phyloP scores from a whole-genome alignment of 2,797 vertebrate species.

The Lycodopsis pacificus region DNA sequence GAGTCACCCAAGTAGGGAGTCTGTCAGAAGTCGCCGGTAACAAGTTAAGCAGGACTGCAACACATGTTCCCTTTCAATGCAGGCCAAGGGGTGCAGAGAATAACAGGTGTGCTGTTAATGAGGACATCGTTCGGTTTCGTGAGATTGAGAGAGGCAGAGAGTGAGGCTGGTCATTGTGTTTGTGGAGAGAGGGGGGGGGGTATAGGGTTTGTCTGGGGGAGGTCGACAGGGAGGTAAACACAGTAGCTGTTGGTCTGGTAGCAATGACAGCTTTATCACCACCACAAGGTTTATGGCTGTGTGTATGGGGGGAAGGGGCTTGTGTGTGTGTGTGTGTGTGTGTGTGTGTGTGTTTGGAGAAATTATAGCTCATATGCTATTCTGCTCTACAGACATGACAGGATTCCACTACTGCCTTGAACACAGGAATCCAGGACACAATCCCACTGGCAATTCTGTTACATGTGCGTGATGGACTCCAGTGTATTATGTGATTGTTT shows the following conservation, averaged over 20 bases:
- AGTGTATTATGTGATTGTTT: background rate
- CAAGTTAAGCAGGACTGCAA: conserved; percentile 48
- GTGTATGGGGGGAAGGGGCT: conserved; percentile 27
- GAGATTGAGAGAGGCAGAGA: conserved; percentile 34
- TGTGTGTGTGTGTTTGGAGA: conserved; percentile 18
- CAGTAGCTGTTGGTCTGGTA: conserved; percentile 63
- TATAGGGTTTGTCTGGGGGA: conserved; percentile 51
- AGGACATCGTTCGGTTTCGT: conserved; percentile 51
- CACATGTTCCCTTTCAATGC: conserved; percentile 52
- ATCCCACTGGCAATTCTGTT: background rate
- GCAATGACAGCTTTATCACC: conserved; percentile 74
- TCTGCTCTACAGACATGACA: conserved; percentile 27
- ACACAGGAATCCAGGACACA: conserved; percentile 14
- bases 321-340: conserved; percentile 15
- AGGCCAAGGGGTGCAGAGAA: conserved; percentile 62
- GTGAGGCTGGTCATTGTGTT: conserved; percentile 19
- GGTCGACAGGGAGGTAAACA: conserved; percentile 62
- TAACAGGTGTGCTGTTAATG: conserved; percentile 73
- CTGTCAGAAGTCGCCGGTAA: conserved; percentile 45
- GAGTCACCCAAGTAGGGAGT: conserved; percentile 52
- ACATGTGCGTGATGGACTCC: background rate
- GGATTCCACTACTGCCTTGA: conserved; percentile 19
- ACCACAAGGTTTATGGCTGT: conserved; percentile 56
- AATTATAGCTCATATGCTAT: conserved; percentile 35
- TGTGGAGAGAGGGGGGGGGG: background rate